Evolutionary conservation across 2,113 vertebrate species (phyloP), one percentile per base, ranked within the genome.

Genomic region (Bos javanicus): DNA sequence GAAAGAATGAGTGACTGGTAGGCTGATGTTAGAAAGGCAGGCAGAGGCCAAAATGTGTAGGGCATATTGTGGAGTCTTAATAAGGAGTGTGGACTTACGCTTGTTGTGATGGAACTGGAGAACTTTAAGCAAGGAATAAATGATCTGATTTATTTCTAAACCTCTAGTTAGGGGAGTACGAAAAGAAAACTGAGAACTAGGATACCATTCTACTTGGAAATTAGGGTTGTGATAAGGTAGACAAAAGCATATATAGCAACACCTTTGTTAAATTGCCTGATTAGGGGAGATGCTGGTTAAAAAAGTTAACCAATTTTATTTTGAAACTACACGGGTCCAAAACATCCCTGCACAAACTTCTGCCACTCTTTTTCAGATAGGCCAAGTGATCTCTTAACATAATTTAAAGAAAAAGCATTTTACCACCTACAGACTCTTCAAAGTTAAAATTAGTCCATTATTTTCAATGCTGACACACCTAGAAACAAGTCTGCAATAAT

Each of bases 391-490:
- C 39, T 95, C 52, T 56, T 80, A 92, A 36, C n/a, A 91, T 71
- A 62, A 16, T 43, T 93, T 94, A 62, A 84, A 84, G 11, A 26
- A 64, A 89, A 87, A 82, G 8, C 23, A 87, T 88, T 80, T 92
- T 89, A 80, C 23, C 36, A 94, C 33, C 13, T n/a, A 88, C 1
- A 93, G 15, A 50, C 33, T 86, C 87, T 82, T 93, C 26, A 81
- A 94, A 94, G 36, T 93, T 91, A 97, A 93, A 87, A 60, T 10
- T 30, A 89, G 93, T 60, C 30, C 50, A 86, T 56, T 80, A 96
- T 26, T 30, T 90, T 93, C 43, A 90, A n/a, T 3, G 4, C 56
- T 78, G 67, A 80, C 39, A 76, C 25, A 74, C 48, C 36, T 80
- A 46, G 59, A 85, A 89, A 87, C 16, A 92, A 87, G 50, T 74